Percentiles rank a stretch among this genome's conserved stretches.
phyloP scores from a whole-genome alignment of 2,797 vertebrate genomes.

The Eospalax fontanierii region DNA sequence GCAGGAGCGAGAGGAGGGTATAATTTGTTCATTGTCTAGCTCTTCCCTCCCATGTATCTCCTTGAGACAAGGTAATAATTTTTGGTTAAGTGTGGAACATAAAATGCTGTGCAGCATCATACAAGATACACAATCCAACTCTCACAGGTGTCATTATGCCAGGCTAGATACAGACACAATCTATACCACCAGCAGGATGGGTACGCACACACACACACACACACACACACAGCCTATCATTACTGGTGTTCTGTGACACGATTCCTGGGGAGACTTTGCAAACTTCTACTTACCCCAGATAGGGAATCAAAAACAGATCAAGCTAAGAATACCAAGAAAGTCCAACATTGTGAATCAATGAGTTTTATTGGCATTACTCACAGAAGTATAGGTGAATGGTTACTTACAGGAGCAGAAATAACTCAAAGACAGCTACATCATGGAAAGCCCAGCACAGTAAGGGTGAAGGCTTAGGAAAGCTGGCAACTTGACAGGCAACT shows the following conservation, averaged over 20 bases:
- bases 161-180: background rate
- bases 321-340: background rate
- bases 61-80: background rate
- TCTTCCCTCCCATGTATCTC: background rate
- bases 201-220: background rate
- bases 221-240: background rate
- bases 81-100: background rate
- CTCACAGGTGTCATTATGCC: background rate
- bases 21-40: background rate
- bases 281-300: background rate
- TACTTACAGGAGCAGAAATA: background rate
- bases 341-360: background rate
- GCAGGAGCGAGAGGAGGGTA: background rate
- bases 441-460: background rate
- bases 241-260: background rate
- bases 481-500: background rate
- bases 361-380: background rate
- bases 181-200: background rate
- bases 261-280: background rate
- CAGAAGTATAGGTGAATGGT: background rate
- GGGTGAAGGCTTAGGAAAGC: background rate
- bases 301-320: background rate
- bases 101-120: background rate
- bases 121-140: background rate
- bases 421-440: background rate